phyloP scores from a whole-genome alignment of 1,140 invertebrate species.

The Copidosoma floridanum region DNA sequence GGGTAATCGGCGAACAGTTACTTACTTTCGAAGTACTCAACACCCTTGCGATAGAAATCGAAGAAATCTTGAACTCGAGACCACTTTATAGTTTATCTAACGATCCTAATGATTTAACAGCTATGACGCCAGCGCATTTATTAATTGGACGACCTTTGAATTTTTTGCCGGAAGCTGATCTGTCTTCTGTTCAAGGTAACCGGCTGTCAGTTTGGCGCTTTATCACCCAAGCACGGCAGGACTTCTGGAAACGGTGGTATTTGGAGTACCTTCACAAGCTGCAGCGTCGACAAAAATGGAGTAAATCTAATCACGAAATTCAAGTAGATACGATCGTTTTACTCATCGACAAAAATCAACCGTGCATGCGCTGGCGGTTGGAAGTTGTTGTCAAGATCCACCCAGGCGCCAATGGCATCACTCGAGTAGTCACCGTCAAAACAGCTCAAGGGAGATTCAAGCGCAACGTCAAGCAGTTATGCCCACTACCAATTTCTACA shows the following conservation, averaged over 20 bases:
- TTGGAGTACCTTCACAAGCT: background rate
- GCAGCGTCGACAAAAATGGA: background rate
- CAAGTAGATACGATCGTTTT: background rate
- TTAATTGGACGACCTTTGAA: too few species aligned
- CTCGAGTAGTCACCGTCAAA: background rate
- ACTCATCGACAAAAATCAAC: background rate
- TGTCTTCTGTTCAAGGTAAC: background rate
- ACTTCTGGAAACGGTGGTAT: background rate
- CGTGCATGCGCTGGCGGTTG: background rate
- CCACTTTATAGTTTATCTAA: background rate
- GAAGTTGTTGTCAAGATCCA: background rate
- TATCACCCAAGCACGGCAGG: background rate
- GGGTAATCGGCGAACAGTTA: constrained; percentile 1
- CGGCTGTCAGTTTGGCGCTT: background rate
- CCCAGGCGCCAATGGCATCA: background rate
- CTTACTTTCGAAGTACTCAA: background rate
- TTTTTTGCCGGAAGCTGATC: too few species aligned
- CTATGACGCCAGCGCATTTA: background rate
- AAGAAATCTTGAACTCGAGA: constrained; percentile 9
- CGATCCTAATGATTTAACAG: background rate
- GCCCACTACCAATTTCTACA: too few species aligned
- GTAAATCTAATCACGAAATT: background rate
- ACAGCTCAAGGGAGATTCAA: too few species aligned
- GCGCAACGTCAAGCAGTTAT: too few species aligned
- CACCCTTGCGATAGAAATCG: constrained; percentile 9